A percentile compares a stretch with the other conserved stretches of the same genome.
These are phyloP conservation scores for Brenthis hecate DNA, from an alignment of 2,888 invertebrate genomes.

Conservation along the genomic window DNA sequence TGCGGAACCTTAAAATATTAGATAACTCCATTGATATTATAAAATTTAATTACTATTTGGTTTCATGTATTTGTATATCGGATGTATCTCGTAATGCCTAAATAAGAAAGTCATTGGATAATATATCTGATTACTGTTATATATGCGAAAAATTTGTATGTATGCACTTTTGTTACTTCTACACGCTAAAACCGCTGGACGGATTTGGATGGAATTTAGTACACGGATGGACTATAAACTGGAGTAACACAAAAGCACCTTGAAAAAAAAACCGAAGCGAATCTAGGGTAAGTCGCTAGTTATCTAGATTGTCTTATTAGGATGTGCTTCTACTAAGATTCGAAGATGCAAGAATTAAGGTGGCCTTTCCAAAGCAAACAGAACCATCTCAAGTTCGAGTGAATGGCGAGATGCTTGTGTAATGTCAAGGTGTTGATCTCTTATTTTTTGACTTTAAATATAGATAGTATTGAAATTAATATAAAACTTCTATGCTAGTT, in stretches of 20 bases:
- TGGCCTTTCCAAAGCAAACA: constrained; percentile 4
- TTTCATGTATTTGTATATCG: too few relatives aligned
- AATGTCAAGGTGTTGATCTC: constrained; percentile 47
- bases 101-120: too few relatives aligned
- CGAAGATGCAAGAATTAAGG: not conserved
- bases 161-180: not conserved
- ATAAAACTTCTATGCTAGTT: not conserved
- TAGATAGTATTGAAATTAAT: not conserved
- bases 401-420: constrained; percentile 44
- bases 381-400: constrained; percentile 42
- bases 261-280: too few relatives aligned
- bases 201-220: not conserved
- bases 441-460: constrained; percentile 25
- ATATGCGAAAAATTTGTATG: not conserved
- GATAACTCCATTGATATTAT: too few relatives aligned
- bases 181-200: not conserved
- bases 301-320: not conserved
- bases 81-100: too few relatives aligned
- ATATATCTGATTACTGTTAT: too few relatives aligned
- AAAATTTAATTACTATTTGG: too few relatives aligned
- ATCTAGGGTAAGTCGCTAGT: not conserved
- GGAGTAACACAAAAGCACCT: not conserved
- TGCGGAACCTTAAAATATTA: too few relatives aligned
- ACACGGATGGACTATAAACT: not conserved
- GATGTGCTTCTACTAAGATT: not conserved